A percentile compares a stretch with the other conserved stretches of the same genome.
Evolutionary conservation across 2,888 invertebrate genomes (phyloP).

Genomic region (Epistrophe eligans): DNA sequence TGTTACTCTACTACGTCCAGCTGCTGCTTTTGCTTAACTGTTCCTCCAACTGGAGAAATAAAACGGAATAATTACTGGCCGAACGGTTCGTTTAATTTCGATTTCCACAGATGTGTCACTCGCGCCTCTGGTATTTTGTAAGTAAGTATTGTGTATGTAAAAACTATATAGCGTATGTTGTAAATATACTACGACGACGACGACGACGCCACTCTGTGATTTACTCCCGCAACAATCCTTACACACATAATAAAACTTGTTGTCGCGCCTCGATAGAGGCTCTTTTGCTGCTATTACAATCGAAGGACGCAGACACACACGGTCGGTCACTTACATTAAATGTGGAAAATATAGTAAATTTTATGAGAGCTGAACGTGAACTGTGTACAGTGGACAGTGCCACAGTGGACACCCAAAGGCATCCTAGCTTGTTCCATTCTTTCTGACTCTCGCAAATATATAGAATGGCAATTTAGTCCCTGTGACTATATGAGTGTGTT

Average conservation of each 20-base stretch:
- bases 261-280: constrained; percentile 57
- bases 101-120: constrained; percentile 72
- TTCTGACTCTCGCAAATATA: constrained; percentile 24
- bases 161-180: constrained; percentile 1
- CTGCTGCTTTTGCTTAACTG: constrained; percentile 10
- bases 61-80: constrained; percentile 72
- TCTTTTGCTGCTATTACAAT: constrained; percentile 21
- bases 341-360: constrained; percentile 33
- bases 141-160: neutral
- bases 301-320: neutral
- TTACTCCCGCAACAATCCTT: constrained; percentile 69
- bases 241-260: constrained; percentile 70
- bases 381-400: no score
- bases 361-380: constrained; percentile 51
- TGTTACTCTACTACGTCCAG: constrained; percentile 5
- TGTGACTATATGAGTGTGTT: constrained; percentile 5
- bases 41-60: constrained; percentile 56
- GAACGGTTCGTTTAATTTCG: constrained; percentile 76
- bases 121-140: neutral
- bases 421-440: constrained; percentile 9
- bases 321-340: neutral
- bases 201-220: constrained; percentile 58
- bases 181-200: neutral
- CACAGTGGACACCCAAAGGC: constrained; percentile 16
- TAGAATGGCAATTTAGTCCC: constrained; percentile 54